Percentiles rank a stretch among this genome's conserved stretches.
Evolutionary conservation across 2,888 invertebrate species (phyloP).

Genomic region (Zootermopsis nevadensis): DNA sequence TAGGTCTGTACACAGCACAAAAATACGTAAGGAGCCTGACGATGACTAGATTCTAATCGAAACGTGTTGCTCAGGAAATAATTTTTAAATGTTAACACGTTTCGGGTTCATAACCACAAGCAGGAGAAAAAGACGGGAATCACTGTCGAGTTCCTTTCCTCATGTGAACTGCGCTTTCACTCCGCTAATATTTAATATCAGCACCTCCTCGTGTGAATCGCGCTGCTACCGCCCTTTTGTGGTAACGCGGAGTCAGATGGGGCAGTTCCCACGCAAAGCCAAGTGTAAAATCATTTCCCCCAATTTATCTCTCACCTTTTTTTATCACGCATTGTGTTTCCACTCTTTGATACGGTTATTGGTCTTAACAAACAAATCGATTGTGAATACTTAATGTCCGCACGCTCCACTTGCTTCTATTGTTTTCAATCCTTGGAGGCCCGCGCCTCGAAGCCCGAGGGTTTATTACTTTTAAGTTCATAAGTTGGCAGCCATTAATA

Average conservation of each 20-base stretch:
- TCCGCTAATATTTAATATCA: neutral
- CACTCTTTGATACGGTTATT: constrained; percentile 31
- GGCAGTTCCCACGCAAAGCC: constrained; percentile 31
- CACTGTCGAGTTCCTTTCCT: neutral
- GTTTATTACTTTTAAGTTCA: neutral
- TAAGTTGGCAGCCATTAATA: neutral
- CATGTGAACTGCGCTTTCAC: neutral
- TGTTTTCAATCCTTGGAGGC: neutral
- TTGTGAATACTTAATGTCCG: constrained; percentile 35
- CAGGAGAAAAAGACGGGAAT: too few relatives aligned
- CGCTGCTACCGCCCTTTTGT: constrained; percentile 25
- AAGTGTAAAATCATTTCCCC: constrained; percentile 44
- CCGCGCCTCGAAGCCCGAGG: neutral
- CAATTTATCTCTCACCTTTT: constrained; percentile 42
- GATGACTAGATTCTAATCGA: too few relatives aligned
- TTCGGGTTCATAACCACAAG: too few relatives aligned
- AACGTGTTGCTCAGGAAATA: too few relatives aligned
- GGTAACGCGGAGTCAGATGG: constrained; percentile 17
- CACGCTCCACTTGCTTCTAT: constrained; percentile 26
- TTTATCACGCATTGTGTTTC: constrained; percentile 13
- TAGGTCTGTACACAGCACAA: too few relatives aligned
- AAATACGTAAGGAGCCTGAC: too few relatives aligned
- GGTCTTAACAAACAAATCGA: constrained; percentile 35
- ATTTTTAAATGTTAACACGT: too few relatives aligned
- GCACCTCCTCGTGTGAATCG: constrained; percentile 19